Base-by-base conservation (phyloP, 2,888 invertebrate genomes). In the Cotesia congregata region DNA sequence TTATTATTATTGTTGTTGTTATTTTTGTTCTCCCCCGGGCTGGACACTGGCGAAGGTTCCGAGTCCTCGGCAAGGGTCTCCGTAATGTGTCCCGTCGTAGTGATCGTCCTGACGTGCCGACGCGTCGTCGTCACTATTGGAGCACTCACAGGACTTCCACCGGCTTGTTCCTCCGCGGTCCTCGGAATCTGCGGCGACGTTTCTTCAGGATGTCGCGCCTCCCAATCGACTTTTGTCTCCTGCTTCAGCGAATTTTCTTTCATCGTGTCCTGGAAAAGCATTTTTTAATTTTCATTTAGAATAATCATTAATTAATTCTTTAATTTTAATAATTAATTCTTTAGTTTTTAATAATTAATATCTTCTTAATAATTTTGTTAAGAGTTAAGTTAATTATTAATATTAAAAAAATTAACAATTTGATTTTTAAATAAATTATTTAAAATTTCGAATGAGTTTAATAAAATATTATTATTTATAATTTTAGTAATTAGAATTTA, bases 81-180 rank as follows among this genome's bases (percentile, higher is more conserved):
- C 0, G 89, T 92, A 78, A 93, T 93, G 85, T 92, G 92, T 1
- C 93, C 93, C 65, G 93, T 91, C 7, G 93, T 90, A 30, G 93
- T 93, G 83, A 93, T 93, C 41, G 93, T 93, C 70, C 93, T 90
- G 70, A 92, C 90, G 78, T 91, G 90, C 74, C 92, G 91, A 7
- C 92, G 90, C 40, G 91, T 90, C 9, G 92, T 92, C 85, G 93
- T 93, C 20, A 93, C 93, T 15, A 88, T 88, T 5, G 85, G 87
- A 0, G 88, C 85, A 75, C 84, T 88, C 12, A 79, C 84, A 1
- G 88, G 86, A 76, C 84, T 88, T n/a, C 80, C 84, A 1, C 74
- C 79, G 5, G 85, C 77, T 38, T 83, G 86, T 38, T 84, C 83
- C 3, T 87, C 86, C 3, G 83, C 83, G 7, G 81, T 77, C 67